Base-by-base conservation (phyloP, 2,797 vertebrate genomes). In the Halcyon badia region DNA sequence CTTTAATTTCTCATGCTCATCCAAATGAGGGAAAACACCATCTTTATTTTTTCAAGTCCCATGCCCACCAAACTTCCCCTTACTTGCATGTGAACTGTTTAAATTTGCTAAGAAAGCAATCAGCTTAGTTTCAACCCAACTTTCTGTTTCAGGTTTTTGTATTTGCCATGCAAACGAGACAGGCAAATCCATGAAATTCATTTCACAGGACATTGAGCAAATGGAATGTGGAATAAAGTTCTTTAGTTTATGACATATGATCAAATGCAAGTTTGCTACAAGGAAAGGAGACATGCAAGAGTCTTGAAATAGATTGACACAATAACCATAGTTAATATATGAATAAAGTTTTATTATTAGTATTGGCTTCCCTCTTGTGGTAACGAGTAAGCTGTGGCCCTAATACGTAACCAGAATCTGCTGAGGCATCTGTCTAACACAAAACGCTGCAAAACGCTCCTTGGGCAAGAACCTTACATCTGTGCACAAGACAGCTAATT, bases 351-450 rank as follows among this genome's bases (percentile, higher is more conserved):
- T 37, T 87, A 93, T 81, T 91, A 84, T 84, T 95, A 80, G 94
- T 35, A 87, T 94, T 84, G 92, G 85, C 57, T 97, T 96, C 94
- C 94, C 93, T 95, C 94, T 96, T 90, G 92, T 95, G 93, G 90
- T 81, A 91, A 75, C 8, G 48, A 89, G 46, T 21, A 87, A 90
- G 71, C 51, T 62, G 57, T 61, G 72, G 57, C 69, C 65, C 37
- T 68, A 39, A 66, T 41, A n/a, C 2, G 13, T 37, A 86, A 57
- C 72, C 54, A 72, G 57, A 82, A 82, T 51, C 41, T 70, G 56
- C 70, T 56, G 31, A 85, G 61, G 33, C 39, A 37, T 58, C 58
- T 54, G 73, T 71, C 61, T 42, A 64, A 76, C 44, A 49, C 75
- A 75, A 35, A 90, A 69, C 28, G 31, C 71, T 85, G 76, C 39